Evolutionary conservation across 2,888 invertebrate species (phyloP).

Genomic region (Lepeophtheirus nordmannii): DNA sequence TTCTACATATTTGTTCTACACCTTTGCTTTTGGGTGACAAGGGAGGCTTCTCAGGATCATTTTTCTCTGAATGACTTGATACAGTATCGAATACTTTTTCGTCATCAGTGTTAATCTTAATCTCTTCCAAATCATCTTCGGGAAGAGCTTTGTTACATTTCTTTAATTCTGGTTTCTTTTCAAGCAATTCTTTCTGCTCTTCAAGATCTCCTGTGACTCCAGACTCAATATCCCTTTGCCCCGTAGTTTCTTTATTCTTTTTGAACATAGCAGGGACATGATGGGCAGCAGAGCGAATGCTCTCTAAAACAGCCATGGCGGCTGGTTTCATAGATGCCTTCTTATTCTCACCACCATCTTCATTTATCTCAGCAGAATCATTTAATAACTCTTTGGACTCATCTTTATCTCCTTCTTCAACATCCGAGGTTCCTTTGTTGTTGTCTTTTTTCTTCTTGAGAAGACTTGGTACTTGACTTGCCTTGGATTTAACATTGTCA

Average conservation of each 20-base stretch:
- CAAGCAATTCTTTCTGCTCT: conserved; percentile 29
- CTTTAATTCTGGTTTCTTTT: background rate
- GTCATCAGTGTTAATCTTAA: conserved; percentile 9
- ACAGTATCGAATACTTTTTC: background rate
- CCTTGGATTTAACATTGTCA: background rate
- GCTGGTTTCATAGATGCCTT: background rate
- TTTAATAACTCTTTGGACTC: conserved; percentile 26
- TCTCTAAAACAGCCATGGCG: conserved; percentile 33
- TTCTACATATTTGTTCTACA: background rate
- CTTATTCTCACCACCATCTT: conserved; percentile 5
- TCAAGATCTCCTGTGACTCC: conserved; percentile 29
- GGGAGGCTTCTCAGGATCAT: conserved; percentile 10
- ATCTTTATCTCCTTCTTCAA: conserved; percentile 25
- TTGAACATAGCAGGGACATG: conserved; percentile 39
- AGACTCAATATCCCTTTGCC: conserved; percentile 25
- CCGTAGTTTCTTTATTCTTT: conserved; percentile 31
- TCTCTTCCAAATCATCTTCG: conserved; percentile 4
- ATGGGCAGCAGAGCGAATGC: conserved; percentile 47
- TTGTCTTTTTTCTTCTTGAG: conserved; percentile 59
- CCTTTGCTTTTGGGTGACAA: too few relatives aligned
- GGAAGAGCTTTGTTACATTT: background rate
- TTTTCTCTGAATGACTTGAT: conserved; percentile 1
- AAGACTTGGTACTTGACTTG: conserved; percentile 52
- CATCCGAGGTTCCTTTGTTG: conserved; percentile 46
- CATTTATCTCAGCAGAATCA: conserved; percentile 2